Percentiles rank a stretch among this genome's conserved stretches.
Evolutionary conservation across 1,140 invertebrate genomes (phyloP).

Genomic region (Lineus longissimus): DNA sequence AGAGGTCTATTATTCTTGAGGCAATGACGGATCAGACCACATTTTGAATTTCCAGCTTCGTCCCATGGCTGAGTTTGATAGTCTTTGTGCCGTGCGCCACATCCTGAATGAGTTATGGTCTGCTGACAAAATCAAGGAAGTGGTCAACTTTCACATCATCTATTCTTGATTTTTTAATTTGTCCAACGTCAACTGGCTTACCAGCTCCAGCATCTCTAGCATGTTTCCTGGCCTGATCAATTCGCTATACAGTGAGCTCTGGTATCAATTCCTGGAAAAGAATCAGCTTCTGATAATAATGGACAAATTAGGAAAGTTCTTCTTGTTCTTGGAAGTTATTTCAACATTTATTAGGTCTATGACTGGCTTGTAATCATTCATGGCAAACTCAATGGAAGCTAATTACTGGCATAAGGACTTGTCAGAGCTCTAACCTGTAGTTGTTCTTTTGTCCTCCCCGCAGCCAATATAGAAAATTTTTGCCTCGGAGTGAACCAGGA

Average conservation of each 20-base stretch:
- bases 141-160: background rate
- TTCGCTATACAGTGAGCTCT: background rate
- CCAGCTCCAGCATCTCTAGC: background rate
- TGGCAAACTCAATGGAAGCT: no score
- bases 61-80: background rate
- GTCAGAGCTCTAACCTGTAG: no score
- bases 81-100: background rate
- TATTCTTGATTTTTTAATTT: background rate
- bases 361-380: no score
- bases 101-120: background rate
- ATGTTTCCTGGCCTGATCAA: slow-evolving; percentile 4
- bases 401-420: no score
- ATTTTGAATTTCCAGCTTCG: background rate
- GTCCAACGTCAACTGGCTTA: background rate
- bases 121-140: background rate
- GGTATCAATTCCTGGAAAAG: background rate
- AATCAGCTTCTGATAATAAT: no score
- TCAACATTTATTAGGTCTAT: no score
- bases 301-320: no score
- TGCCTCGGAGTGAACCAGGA: no score
- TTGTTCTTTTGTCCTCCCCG: no score
- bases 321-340: no score
- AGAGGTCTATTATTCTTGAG: background rate
- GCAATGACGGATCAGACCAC: background rate
- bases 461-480: no score